Conservation (phyloP, 2,888 invertebrate genomes). For the Chymomyza caudatula region DNA sequence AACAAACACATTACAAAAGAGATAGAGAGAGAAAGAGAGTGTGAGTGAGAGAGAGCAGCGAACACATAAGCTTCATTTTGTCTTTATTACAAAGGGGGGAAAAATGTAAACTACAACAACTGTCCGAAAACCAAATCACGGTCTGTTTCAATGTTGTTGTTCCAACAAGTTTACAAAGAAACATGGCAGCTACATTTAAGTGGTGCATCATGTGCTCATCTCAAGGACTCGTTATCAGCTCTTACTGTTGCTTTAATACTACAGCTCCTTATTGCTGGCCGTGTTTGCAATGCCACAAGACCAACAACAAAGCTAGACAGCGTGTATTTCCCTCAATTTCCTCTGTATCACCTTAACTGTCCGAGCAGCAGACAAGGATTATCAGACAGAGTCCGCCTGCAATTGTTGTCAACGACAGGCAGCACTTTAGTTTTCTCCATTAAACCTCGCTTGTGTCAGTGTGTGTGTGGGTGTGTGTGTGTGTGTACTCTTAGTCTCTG, state of each 20-base stretch:
- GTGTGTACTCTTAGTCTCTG: neutral
- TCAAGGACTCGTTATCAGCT: neutral
- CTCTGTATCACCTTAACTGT: constrained; percentile 9
- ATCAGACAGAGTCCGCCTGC: constrained; percentile 27
- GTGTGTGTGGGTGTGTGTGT: neutral
- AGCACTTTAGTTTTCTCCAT: constrained; percentile 49
- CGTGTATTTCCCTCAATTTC: constrained; percentile 3
- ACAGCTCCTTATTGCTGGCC: neutral
- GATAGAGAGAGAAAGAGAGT: neutral
- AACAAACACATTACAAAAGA: constrained; percentile 17
- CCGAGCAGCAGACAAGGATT: neutral
- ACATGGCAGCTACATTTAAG: neutral
- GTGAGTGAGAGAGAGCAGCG: neutral
- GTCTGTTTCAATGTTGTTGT: neutral
- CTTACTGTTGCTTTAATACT: neutral
- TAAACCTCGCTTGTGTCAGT: constrained; percentile 30
- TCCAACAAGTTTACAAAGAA: neutral
- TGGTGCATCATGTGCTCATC: neutral
- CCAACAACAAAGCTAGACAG: constrained; percentile 1
- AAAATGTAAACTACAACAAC: neutral
- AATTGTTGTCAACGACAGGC: constrained; percentile 48
- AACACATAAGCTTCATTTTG: neutral
- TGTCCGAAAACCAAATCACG: neutral
- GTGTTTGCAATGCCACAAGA: neutral
- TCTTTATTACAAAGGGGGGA: neutral